Evolutionary conservation across 2,888 invertebrate species (phyloP), one percentile per base, ranked within the genome.

Genomic region (Agonopterix arenella): DNA sequence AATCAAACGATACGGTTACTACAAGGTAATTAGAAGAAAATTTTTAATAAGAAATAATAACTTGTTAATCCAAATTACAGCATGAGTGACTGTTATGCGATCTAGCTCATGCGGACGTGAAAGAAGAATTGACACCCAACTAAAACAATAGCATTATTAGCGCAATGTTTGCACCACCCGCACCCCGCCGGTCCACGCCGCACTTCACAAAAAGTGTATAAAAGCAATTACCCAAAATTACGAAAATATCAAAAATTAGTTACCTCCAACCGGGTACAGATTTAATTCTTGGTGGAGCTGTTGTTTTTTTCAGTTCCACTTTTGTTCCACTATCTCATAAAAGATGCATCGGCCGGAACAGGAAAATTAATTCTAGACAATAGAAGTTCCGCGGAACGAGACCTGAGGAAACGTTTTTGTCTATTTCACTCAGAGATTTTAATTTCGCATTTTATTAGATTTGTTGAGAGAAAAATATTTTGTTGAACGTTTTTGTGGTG

Each of bases 311-410:
- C 61, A 65, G 8, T n/a, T 28, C 43, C 69, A 77, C 70, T 76
- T 80, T 77, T 76, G 70, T 78, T 72, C 70, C 70, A 75, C 79
- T 80, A 80, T 81, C 76, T 77, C 73, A 82, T 84, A 82, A 84
- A 84, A 84, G 81, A 78, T 80, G 82, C 82, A 77, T 76, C 61
- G 61, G 59, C 61, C 72, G 83, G 84, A 83, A 83, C 79, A 73
- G 84, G 84, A 85, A 84, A 85, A 84, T 85, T 84, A 84, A 84
- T 81, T 80, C 73, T 68, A 81, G 77, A 84, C 83, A 84, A 84
- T 81, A 70, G 41, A 5, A 28, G 28, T 28, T 28, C 28, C 28
- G 28, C 7, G 28, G 28, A 28, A 28, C 28, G 28, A n/a, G 36
- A 36, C 38, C 46, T 46, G 9, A 8, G 47, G 50, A 50, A 52